Conservation (phyloP, 2,888 invertebrate species). For the Thelaira solivaga region DNA sequence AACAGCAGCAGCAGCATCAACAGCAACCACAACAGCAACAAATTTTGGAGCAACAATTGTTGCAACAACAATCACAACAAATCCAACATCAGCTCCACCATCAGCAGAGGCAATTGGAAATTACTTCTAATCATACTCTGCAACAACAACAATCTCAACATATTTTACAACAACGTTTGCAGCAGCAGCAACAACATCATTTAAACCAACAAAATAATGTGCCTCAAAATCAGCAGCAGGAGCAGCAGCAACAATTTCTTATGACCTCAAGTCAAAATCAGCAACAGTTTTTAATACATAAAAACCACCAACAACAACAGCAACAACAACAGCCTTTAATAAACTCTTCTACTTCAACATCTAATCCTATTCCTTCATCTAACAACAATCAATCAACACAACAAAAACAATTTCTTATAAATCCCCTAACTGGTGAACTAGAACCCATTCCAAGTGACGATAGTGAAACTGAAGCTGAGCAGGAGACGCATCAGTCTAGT, state of each 20-base stretch:
- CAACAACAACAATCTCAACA: constrained; percentile 63
- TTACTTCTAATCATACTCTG: constrained; percentile 52
- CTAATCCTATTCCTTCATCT: constrained; percentile 4
- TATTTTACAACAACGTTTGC: constrained; percentile 59
- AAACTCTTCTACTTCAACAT: constrained; percentile 1
- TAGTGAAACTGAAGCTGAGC: constrained; percentile 81
- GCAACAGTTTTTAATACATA: constrained; percentile 59
- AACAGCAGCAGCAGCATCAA: constrained; percentile 54
- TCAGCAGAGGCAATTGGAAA: constrained; percentile 58
- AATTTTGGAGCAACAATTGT: constrained; percentile 50
- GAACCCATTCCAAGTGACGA: constrained; percentile 87
- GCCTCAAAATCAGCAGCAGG: constrained; percentile 34
- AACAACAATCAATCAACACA: constrained; percentile 28
- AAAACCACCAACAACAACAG: no score
- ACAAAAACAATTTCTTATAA: constrained; percentile 88
- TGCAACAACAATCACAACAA: constrained; percentile 54
- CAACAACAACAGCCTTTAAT: constrained; percentile 55
- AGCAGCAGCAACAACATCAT: constrained; percentile 62
- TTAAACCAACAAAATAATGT: constrained; percentile 61
- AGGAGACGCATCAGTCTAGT: constrained; percentile 68
- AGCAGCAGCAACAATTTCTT: constrained; percentile 56
- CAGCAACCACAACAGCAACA: constrained; percentile 50
- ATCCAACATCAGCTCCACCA: constrained; percentile 58
- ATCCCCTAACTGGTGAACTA: constrained; percentile 91
- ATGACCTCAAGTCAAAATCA: constrained; percentile 61